Evolutionary conservation across 1,140 invertebrate genomes (phyloP), one percentile per base, ranked within the genome.

Genomic region (Saccostrea echinata): DNA sequence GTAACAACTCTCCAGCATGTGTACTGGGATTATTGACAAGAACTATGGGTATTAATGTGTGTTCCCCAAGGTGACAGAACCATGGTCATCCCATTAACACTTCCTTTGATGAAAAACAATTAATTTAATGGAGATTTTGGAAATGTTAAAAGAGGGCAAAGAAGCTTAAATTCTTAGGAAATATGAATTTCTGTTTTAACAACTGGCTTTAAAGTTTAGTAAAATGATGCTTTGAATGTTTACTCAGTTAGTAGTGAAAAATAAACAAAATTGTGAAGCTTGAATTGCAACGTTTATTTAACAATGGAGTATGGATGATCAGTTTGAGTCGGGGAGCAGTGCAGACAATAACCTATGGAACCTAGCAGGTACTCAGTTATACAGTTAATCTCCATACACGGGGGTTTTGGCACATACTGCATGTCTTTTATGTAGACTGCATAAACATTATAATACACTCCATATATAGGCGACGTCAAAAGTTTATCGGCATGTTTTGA

Each of bases 251-350:
- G 30, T 33, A 9, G 27, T 76, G 68, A 76, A 30, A 76, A 30
- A 18, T 21, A 13, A 9, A 27, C 11, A 76, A 76, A 30, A 4
- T 30, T 30, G 27, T 76, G 27, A 12, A 30, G 27, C 27, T 76
- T 27, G 68, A 76, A 33, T 27, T 30, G 12, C 8, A 76, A 16
- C 27, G 18, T 30, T 76, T 76, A 30, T 13, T 76, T 76, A 30
- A 76, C 27, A 30, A 76, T 76, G 68, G 68, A 30, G 68, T 76
- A 76, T 76, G 68, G 68, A 76, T 76, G 68, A 76, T 76, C 68
- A 76, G 27, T 76, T 76, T 30, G 68, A 76, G 3, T 76, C 68
- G 6, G 68, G 68, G 30, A 76, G 68, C 30, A 76, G 30, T 76
- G 27, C 68, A 13, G 68, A 76, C 68, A 76, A 33, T 76, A 76